Evolutionary conservation across 1,140 invertebrate species (phyloP).

Genomic region (Halotydeus destructor): DNA sequence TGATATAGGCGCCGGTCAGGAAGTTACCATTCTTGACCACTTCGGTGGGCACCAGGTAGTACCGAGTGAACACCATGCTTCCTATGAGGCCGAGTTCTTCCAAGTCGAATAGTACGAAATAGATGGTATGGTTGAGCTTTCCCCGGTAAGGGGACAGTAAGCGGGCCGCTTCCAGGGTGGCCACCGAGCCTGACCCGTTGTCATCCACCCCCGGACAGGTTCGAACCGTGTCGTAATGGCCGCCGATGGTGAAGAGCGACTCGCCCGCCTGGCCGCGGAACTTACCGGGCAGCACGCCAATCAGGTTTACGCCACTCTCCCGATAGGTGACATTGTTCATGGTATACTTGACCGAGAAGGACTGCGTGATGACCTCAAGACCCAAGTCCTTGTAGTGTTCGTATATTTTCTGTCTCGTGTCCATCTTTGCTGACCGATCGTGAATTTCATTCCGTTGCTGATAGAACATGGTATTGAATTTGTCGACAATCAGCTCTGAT

Average conservation of each 20-base stretch:
- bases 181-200: slow-evolving; percentile 27
- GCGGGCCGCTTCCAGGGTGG: slow-evolving; percentile 25
- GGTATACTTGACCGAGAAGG: too few relatives aligned
- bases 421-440: too few relatives aligned
- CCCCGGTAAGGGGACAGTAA: slow-evolving; percentile 21
- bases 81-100: slow-evolving; percentile 26
- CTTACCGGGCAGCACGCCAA: slow-evolving; percentile 23
- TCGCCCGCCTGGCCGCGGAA: slow-evolving; percentile 19
- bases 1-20: slow-evolving; percentile 25
- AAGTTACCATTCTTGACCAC: slow-evolving; percentile 13
- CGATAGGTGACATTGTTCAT: too few relatives aligned
- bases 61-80: slow-evolving; percentile 25
- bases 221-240: slow-evolving; percentile 27
- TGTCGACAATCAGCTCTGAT: too few relatives aligned
- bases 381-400: too few relatives aligned
- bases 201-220: slow-evolving; percentile 22
- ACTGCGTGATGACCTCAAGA: too few relatives aligned
- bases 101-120: slow-evolving; percentile 29
- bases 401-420: too few relatives aligned
- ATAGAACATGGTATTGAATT: too few relatives aligned
- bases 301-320: slow-evolving; percentile 24
- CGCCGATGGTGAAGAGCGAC: slow-evolving; percentile 18
- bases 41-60: slow-evolving; percentile 21
- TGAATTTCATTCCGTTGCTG: too few relatives aligned
- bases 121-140: slow-evolving; percentile 22